Evolutionary conservation across 2,797 vertebrate species (phyloP), one percentile per base, ranked within the genome.

Genomic region (Acipenser oxyrinchus): DNA sequence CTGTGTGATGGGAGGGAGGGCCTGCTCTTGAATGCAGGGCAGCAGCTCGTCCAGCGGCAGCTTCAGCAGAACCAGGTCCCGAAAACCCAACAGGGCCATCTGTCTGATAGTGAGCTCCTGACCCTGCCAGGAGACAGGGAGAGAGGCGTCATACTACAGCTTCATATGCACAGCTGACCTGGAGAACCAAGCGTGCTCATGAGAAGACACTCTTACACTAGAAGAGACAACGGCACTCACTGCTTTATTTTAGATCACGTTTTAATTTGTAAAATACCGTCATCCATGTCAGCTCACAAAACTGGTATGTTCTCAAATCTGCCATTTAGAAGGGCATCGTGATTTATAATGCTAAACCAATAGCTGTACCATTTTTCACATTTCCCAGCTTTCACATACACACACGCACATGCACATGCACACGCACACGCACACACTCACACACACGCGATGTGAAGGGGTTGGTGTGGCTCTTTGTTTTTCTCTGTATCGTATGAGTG

Each of bases 61-160:
- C 84, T 94, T 95, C 69, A 98, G 71, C 71, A 97, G 82, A 48
- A 98, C 93, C 73, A 91, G 83, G 80, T 98, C 92, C 52, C 96
- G 90, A 84, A 98, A 98, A 70, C 93, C 93, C 68, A 98, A 82
- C 67, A 98, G 86, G 59, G 93, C 85, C 81, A 98, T 97, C 87
- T 98, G 95, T 70, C 96, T 93, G 61, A 98, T 90, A 0, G 93
- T 95, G 67, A 97, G 76, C 76, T 98, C 95, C 86, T 97, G 95
- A 49, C 96, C 96, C 96, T 98, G 70, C 10, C 60, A 62, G 64
- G 8, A 58, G 55, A 11, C 55, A 58, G 11, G 15, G 55, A 48
- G 70, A 59, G 60, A 74, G 10, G 63, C 58, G 10, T 6, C 67
- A 37, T 12, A 61, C 59, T 9, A 12, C 52, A 53, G 52, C 52